Evolutionary conservation across 2,797 vertebrate species (phyloP), one percentile per base, ranked within the genome.

Genomic region (Mormyrops boulengeri): DNA sequence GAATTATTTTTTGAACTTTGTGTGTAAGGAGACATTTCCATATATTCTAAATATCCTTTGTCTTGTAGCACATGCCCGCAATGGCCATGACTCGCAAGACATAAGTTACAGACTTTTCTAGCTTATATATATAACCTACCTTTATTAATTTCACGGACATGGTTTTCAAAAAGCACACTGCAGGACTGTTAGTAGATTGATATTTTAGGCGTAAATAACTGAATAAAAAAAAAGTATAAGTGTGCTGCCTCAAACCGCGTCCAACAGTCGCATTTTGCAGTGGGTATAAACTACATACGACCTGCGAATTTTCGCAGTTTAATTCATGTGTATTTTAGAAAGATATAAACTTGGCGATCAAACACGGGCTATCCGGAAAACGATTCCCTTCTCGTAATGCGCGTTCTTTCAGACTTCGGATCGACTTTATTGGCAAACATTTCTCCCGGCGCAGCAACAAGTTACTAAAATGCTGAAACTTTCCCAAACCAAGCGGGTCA

Each of bases 401-500:
- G 85, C 11, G 14, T 52, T 55, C 30, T 41, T 55, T 87, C 7
- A 2, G 17, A 41, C 57, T 57, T 89, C 44, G 38, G 50, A 30
- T 30, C 26, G 26, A 22, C 34, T 52, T 55, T 66, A 26, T 22
- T 34, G 11, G 14, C 4, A 22, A 87, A 6, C 49, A 34, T n/a
- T 87, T 86, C 62, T 49, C 62, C 44, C 38, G 57, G 86, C 5
- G 14, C 19, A 22, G 82, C 53, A 89, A 66, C 80, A 89, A 85
- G 82, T 89, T 62, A 55, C 22, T 14, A 55, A 87, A 30, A 53
- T 52, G 17, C 85, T 41, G 50, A 60, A 87, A 60, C 53, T 87
- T 44, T 55, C 30, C 5, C 52, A 87, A 38, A 60, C 14, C 19
- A 87, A 53, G 5, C 52, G 30, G 30, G 49, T 62, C 26, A 14